A percentile compares a stretch with the other conserved stretches of the same genome.
Conservation (phyloP, 2,113 vertebrate genomes). For the Probosciger aterrimus region DNA sequence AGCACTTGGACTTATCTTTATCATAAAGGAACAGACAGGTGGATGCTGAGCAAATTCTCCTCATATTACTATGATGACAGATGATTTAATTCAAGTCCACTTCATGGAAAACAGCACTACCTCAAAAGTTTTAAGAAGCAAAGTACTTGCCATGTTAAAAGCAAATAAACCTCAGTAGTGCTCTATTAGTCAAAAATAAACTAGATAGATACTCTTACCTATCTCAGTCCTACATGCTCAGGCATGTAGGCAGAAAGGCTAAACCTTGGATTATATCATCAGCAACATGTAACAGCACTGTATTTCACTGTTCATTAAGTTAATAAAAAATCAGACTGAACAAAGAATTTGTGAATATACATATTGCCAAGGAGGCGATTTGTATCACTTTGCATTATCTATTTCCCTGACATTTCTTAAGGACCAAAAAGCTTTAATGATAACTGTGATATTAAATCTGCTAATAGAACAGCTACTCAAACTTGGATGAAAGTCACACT, state of each 20-base stretch:
- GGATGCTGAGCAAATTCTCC: background rate
- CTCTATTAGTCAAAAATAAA: background rate
- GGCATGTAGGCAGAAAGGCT: background rate
- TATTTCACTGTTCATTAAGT: background rate
- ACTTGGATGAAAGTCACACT: background rate
- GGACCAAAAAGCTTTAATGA: background rate
- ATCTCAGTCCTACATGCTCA: background rate
- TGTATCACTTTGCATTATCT: background rate
- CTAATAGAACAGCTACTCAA: background rate
- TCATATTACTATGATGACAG: background rate
- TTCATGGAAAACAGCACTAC: background rate
- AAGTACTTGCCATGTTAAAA: background rate
- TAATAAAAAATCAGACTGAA: background rate
- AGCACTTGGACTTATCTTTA: background rate
- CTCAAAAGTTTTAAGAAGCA: background rate
- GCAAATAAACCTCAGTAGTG: background rate
- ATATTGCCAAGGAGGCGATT: background rate
- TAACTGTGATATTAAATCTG: background rate
- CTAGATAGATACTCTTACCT: background rate
- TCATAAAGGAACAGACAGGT: background rate
- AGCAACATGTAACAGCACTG: background rate
- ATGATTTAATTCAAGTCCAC: background rate
- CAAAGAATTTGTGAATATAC: background rate
- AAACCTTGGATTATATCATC: background rate
- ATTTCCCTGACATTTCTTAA: background rate